Percentiles rank a stretch among this genome's conserved stretches.
Evolutionary conservation across 2,113 vertebrate species (phyloP).

Genomic region (Otocyon megalotis): DNA sequence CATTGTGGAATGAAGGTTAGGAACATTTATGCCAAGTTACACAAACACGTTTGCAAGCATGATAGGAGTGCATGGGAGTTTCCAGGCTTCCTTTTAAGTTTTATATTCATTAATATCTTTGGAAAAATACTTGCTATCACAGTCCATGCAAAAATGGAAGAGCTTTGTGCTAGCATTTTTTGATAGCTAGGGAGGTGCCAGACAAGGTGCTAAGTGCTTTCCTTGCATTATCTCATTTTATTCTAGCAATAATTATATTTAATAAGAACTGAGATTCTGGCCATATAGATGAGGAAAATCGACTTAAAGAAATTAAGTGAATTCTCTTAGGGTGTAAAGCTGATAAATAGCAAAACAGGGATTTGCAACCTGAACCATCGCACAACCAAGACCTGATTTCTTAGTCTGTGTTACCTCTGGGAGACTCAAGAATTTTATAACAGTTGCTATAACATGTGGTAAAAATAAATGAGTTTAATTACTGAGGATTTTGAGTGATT

Average conservation of each 20-base stretch:
- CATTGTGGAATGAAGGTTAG: neutral
- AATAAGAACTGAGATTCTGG: neutral
- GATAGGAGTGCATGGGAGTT: neutral
- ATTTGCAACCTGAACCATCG: neutral
- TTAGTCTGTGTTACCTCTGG: neutral
- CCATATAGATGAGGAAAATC: neutral
- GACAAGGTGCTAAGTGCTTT: neutral
- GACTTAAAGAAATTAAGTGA: constrained; percentile 7
- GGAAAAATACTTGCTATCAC: neutral
- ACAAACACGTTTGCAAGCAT: constrained; percentile 28
- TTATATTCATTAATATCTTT: constrained; percentile 12
- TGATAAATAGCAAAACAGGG: neutral
- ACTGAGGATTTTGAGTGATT: neutral
- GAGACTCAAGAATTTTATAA: neutral
- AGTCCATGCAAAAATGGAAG: neutral
- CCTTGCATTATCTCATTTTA: neutral
- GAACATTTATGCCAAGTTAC: neutral
- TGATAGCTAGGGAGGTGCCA: neutral
- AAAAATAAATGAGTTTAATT: neutral
- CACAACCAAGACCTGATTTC: neutral
- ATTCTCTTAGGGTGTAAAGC: neutral
- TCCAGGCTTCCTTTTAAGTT: constrained; percentile 14
- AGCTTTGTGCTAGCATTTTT: neutral
- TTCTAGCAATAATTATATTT: neutral
- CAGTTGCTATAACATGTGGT: neutral